Base-by-base conservation (phyloP, 1,140 invertebrate species). In the Drosophila kurseongensis region DNA sequence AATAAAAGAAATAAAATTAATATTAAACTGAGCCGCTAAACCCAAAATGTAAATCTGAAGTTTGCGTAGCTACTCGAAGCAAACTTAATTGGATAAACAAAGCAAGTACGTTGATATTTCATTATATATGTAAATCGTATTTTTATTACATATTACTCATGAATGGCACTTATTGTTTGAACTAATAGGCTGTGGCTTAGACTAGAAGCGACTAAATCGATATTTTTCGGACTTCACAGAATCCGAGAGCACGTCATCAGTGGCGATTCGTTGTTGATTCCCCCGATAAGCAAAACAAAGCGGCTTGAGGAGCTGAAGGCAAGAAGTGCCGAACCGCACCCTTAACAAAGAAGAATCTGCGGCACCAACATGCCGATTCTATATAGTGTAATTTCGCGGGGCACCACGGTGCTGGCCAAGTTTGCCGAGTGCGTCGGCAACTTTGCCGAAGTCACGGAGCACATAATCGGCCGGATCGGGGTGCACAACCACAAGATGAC, bases 361-460 rank as follows among this genome's bases (percentile, higher is more conserved):
- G 10, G 35, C 47, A 50, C 40, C 61, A 92, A 84, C 78, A 98
- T 98, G 97, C 96, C 97, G 59, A 95, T 98, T 79, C 93, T 98
- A 63, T 98, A 97, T 90, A 96, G 97, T 91, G 97, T 98, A 14
- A 95, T 98, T 74, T 95, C 97, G 13, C 93, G 97, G 77, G 97
- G 97, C n/a, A 95, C 95, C n/a, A 96, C 96, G 0, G 95, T 98
- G 36, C 93, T 99, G 5, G 96, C 97, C 3, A 97, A 98, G 92
- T 96, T 97, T 95, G 97, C 98, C 4, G 95, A 96, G 9, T 98
- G 97, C 93, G 95, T 96, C 68, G 98, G 98, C 9, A 98, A 99
- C 93, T 98, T 98, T 93, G 95, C 96, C 0, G 97, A 98, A 94
- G 97, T 99, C 8, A 97, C 97, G 8, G 97, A 98, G 92, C 97